phyloP scores from a whole-genome alignment of 2,113 vertebrate genomes.

The Campylomormyrus numenius region DNA sequence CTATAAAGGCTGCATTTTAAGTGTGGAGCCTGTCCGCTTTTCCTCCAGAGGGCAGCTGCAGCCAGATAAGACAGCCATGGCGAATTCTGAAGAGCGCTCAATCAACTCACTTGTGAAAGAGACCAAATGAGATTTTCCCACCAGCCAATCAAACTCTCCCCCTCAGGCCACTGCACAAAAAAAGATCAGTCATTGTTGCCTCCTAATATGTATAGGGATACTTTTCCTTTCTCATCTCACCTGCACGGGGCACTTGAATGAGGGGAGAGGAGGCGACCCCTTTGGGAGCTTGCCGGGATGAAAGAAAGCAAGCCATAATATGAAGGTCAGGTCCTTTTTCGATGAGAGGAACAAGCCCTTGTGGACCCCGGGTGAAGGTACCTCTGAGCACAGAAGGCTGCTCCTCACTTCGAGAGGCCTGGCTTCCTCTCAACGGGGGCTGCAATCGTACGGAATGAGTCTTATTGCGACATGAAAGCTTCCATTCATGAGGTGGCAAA shows the following conservation, averaged over 20 bases:
- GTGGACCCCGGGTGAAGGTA: neutral
- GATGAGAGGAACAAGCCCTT: neutral
- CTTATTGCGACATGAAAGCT: neutral
- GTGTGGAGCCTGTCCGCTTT: slow-evolving; percentile 7
- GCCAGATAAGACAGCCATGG: slow-evolving; percentile 45
- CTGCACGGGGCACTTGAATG: slow-evolving; percentile 30
- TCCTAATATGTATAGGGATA: slow-evolving; percentile 29
- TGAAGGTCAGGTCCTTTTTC: slow-evolving; percentile 23
- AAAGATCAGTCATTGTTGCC: slow-evolving; percentile 27
- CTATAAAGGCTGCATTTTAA: slow-evolving; percentile 5
- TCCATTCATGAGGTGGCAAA: neutral
- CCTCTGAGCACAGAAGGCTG: neutral
- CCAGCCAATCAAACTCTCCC: slow-evolving; percentile 41
- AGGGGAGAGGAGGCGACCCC: neutral
- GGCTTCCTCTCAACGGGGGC: neutral
- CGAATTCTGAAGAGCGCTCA: slow-evolving; percentile 49
- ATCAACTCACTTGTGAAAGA: slow-evolving; percentile 43
- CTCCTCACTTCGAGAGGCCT: neutral
- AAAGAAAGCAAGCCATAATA: slow-evolving; percentile 28
- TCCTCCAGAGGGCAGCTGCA: slow-evolving; percentile 42
- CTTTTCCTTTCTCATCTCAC: slow-evolving; percentile 28
- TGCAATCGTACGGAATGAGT: neutral
- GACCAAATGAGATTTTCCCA: slow-evolving; percentile 43
- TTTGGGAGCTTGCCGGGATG: neutral
- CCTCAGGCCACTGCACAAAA: slow-evolving; percentile 25